phyloP scores from a whole-genome alignment of 2,888 invertebrate genomes.

The Sinohyriopsis cumingii region DNA sequence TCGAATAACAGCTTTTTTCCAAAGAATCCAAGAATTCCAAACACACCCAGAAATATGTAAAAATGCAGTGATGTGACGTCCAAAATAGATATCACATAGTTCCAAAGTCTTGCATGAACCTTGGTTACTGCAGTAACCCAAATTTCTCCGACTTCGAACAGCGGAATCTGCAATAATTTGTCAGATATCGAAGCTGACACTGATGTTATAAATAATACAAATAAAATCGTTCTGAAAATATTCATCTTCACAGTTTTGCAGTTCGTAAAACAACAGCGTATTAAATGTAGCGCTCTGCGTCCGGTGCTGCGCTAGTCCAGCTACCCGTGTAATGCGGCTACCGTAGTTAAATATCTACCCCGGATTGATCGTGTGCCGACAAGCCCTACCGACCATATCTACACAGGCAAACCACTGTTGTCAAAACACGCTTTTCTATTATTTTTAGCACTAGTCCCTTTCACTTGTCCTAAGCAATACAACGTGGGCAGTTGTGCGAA shows the following conservation, averaged over 20 bases:
- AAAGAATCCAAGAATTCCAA: conserved; percentile 32
- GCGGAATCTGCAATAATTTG: conserved; percentile 44
- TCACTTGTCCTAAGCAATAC: too few species aligned
- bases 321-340: too few species aligned
- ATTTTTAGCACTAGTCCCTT: neutral
- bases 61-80: conserved; percentile 44
- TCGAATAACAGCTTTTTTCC: conserved; percentile 50
- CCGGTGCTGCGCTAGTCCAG: too few species aligned
- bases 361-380: too few species aligned
- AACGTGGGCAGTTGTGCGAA: too few species aligned
- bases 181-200: conserved; percentile 41
- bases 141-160: conserved; percentile 53
- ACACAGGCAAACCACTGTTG: neutral
- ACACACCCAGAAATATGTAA: conserved; percentile 35
- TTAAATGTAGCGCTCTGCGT: too few species aligned
- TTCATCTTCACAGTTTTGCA: too few species aligned
- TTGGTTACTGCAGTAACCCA: conserved; percentile 49
- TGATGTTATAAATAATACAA: too few species aligned
- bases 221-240: too few species aligned
- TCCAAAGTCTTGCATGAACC: conserved; percentile 22
- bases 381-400: neutral
- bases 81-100: conserved; percentile 22
- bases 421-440: neutral
- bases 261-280: too few species aligned
- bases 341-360: too few species aligned